These are phyloP conservation scores for Rhyzopertha dominica DNA, from an alignment of 1,140 invertebrate genomes.

Conservation along the genomic window DNA sequence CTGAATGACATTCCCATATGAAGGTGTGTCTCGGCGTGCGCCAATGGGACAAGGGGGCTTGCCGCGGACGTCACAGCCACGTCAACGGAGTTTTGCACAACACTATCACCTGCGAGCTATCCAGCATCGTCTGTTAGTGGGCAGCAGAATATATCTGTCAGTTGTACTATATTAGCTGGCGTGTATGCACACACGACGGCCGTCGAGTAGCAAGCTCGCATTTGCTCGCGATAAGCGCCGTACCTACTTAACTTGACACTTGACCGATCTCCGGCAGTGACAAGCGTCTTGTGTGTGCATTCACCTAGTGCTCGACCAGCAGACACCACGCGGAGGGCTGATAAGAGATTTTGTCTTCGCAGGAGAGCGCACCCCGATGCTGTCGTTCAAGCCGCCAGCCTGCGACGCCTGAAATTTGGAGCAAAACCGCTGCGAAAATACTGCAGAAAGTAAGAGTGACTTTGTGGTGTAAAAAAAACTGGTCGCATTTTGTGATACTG, in stretches of 20 bases:
- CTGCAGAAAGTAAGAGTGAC: slow-evolving; percentile 17
- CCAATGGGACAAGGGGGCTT: slow-evolving; percentile 5
- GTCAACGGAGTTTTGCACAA: not conserved
- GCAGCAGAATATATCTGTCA: too few relatives aligned
- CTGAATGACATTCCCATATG: slow-evolving; percentile 9
- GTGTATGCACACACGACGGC: too few relatives aligned
- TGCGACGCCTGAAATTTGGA: slow-evolving; percentile 11
- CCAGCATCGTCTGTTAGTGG: too few relatives aligned
- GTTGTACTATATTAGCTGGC: too few relatives aligned
- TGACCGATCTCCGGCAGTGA: slow-evolving; percentile 8
- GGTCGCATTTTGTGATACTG: not conserved
- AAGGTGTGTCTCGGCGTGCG: slow-evolving; percentile 6
- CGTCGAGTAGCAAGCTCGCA: too few relatives aligned
- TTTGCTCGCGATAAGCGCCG: too few relatives aligned
- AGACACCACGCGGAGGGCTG: not conserved
- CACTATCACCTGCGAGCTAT: slow-evolving; percentile 3
- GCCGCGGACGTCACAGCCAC: too few relatives aligned
- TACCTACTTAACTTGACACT: slow-evolving; percentile 7
- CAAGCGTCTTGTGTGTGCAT: slow-evolving; percentile 2
- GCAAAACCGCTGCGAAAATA: slow-evolving; percentile 5
- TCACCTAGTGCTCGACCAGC: not conserved
- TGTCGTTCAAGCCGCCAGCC: slow-evolving; percentile 3
- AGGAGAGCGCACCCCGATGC: slow-evolving; percentile 10
- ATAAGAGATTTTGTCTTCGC: slow-evolving; percentile 10
- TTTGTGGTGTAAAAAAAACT: slow-evolving; percentile 2